A percentile compares a stretch with the other conserved stretches of the same genome.
Evolutionary conservation across 2,113 vertebrate genomes (phyloP).

Genomic region (Melospiza melodia): DNA sequence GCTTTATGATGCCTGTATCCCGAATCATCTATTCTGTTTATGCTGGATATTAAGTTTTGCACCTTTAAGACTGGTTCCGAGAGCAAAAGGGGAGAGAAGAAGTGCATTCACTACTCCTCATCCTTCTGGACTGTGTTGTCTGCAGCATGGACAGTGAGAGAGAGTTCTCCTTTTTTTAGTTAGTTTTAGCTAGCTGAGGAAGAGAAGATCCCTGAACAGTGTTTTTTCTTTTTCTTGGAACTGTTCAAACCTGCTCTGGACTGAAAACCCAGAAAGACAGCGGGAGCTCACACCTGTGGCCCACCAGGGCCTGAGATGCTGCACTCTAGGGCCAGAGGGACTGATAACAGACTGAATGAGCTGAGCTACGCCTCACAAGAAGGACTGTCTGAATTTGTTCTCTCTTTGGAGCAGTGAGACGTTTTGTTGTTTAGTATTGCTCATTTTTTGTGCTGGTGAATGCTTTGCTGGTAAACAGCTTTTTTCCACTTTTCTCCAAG

Average conservation of each 20-base stretch:
- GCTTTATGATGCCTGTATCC: neutral
- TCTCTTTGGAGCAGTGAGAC: neutral
- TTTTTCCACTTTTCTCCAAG: neutral
- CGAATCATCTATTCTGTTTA: neutral
- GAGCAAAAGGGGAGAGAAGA: neutral
- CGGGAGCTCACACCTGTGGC: neutral
- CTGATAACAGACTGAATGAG: neutral
- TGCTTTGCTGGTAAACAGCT: neutral
- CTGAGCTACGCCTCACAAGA: neutral
- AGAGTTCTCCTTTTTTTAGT: neutral
- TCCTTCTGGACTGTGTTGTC: neutral
- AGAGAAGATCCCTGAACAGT: neutral
- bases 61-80: neutral
- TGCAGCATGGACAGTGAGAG: neutral
- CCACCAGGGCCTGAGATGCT: neutral
- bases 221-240: neutral
- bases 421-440: neutral
- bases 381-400: neutral
- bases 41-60: neutral
- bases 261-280: neutral
- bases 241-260: neutral
- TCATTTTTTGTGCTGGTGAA: neutral
- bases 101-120: neutral
- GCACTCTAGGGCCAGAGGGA: neutral
- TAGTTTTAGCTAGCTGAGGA: neutral